Base-by-base conservation (phyloP, 92 coral and sea anemone species). In the Paragorgia papillata region DNA sequence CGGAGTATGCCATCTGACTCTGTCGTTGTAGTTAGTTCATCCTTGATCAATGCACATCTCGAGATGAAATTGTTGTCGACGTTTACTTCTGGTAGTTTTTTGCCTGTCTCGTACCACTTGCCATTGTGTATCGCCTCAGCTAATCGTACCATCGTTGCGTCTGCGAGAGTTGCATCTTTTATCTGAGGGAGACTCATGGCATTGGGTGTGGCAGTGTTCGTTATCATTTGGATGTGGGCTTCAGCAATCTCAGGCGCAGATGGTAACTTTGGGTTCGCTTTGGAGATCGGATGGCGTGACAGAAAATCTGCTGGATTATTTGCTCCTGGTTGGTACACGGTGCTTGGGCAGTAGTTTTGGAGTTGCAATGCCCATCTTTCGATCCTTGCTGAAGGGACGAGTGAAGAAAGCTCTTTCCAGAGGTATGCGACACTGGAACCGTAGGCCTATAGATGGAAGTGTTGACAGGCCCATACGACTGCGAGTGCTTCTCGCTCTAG, bases 381-480 rank as follows among this genome's bases (percentile, higher is more conserved):
- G 0, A 62, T 62, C 19, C 68, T 39, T 8, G 39, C 68, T 21
- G 68, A 62, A 0, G 68, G 19, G 0, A 5, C 7, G 34, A n/a
- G 18, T 62, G 12, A 37, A 25, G 21, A 31, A 62, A n/a, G 39
- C 39, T 1, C 19, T 28, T 29, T 62, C 68, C 22, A 62, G 68
- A 13, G 48, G 68, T 31, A 28, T 62, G 68, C 32, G 46, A 62
- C 28, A 6, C 9, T 5, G 18, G 34, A 18, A 19, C 68, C 68
- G 24, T 21, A 62, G 8, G 32, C n/a, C 26, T 21, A 62, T 25
- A 62, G 10, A 25, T 62, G 68, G 21, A 27, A 62, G 24, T 62
- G 68, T 62, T 62, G 43, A 27, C 34, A 18, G 24, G 39, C 68
- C 68, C 68, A 62, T 9, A 62, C 39, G 68, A 62, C 32, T 21